phyloP scores from a whole-genome alignment of 2,888 invertebrate species.

The Argyresthia albistria region DNA sequence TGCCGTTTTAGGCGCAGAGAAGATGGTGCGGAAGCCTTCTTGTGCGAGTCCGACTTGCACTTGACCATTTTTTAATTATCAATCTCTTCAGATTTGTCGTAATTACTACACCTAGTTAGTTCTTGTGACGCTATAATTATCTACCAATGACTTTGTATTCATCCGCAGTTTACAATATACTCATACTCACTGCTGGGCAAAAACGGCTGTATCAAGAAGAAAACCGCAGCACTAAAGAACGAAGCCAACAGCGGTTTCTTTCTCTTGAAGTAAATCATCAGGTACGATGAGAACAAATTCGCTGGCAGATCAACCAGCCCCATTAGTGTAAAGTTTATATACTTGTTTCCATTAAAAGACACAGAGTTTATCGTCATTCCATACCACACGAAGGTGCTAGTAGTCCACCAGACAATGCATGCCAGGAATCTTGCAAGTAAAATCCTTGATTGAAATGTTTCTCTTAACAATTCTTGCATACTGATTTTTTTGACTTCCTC shows the following conservation, averaged over 20 bases:
- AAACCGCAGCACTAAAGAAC: slow-evolving; percentile 49
- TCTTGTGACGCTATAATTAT: not conserved
- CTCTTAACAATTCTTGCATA: slow-evolving; percentile 29
- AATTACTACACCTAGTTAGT: too few species aligned
- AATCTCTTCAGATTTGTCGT: too few species aligned
- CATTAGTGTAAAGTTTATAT: slow-evolving; percentile 76
- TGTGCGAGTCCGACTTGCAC: too few species aligned
- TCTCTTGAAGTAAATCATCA: slow-evolving; percentile 49
- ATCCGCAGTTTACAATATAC: not conserved
- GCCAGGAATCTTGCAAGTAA: slow-evolving; percentile 6
- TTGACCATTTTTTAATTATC: too few species aligned
- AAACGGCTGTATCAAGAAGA: slow-evolving; percentile 61
- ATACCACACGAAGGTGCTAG: slow-evolving; percentile 78
- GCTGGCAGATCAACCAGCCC: slow-evolving; percentile 63
- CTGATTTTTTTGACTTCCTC: slow-evolving; percentile 1
- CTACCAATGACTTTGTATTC: not conserved
- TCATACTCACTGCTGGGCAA: slow-evolving; percentile 37
- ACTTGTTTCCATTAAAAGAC: slow-evolving; percentile 75
- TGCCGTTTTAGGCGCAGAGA: too few species aligned
- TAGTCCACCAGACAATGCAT: slow-evolving; percentile 26
- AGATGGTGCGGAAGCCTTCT: too few species aligned
- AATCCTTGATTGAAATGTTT: slow-evolving; percentile 1
- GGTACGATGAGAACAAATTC: slow-evolving; percentile 46
- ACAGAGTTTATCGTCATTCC: slow-evolving; percentile 78
- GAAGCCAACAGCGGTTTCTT: slow-evolving; percentile 45